Percentiles rank a stretch among this genome's conserved stretches.
These are phyloP conservation scores for Temnothorax rugatulus DNA, from an alignment of 2,888 invertebrate genomes.

Conservation along the genomic window DNA sequence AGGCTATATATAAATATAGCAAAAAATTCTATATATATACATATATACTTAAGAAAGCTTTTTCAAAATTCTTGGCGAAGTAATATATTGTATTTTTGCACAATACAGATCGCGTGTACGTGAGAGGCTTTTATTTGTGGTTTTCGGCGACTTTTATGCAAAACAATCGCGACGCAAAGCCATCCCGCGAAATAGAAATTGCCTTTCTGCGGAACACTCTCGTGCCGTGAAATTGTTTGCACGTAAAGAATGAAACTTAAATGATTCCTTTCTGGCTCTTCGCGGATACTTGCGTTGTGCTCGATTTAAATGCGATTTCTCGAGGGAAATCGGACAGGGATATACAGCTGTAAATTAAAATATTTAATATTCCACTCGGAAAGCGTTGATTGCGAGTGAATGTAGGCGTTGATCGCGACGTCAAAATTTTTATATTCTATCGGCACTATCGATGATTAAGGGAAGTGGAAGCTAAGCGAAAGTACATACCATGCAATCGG, in stretches of 20 bases:
- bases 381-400: constrained; percentile 32
- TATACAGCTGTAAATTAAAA: constrained; percentile 27
- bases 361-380: constrained; percentile 40
- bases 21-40: neutral
- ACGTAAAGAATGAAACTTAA: constrained; percentile 50
- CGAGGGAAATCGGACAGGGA: neutral
- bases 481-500: neutral
- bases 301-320: constrained; percentile 49
- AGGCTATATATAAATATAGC: neutral
- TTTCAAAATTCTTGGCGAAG: neutral
- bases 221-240: constrained; percentile 45
- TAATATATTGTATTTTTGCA: neutral
- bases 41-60: neutral
- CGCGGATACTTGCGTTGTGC: constrained; percentile 16
- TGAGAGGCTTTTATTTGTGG: neutral
- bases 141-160: constrained; percentile 48
- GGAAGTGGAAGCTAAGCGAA: neutral
- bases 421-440: constrained; percentile 57
- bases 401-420: constrained; percentile 48
- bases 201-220: constrained; percentile 28
- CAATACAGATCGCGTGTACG: neutral
- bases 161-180: constrained; percentile 45
- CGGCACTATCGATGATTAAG: constrained; percentile 55
- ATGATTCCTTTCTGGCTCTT: constrained; percentile 14
- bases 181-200: constrained; percentile 49